Conservation (phyloP, 2,113 vertebrate genomes). For the Baryphthengus martii region DNA sequence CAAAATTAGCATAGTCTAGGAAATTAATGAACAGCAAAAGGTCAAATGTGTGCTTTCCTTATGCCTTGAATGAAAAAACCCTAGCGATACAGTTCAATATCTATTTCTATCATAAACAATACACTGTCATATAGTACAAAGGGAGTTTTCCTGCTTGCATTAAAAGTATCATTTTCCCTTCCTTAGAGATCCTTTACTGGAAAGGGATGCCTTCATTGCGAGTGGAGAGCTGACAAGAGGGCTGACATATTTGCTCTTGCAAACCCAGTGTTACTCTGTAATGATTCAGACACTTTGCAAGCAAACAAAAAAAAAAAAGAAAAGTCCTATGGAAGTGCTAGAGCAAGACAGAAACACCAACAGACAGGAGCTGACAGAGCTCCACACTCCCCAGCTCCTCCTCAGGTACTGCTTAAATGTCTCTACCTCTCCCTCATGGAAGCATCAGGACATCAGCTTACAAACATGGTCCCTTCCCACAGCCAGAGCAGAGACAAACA, state of each 20-base stretch:
- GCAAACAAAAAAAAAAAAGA: not conserved
- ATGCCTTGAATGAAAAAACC: not conserved
- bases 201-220: not conserved
- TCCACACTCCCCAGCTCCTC: not conserved
- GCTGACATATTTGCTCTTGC: not conserved
- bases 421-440: not conserved
- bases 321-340: not conserved
- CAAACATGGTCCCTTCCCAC: not conserved
- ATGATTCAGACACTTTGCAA: not conserved
- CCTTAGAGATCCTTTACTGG: not conserved
- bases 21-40: slow-evolving; percentile 4
- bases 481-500: not conserved
- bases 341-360: not conserved
- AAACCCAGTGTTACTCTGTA: not conserved
- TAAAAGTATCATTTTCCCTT: not conserved
- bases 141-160: not conserved
- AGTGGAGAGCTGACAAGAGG: not conserved
- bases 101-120: not conserved
- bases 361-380: not conserved
- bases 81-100: not conserved
- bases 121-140: not conserved
- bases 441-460: not conserved
- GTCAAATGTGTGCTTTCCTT: not conserved
- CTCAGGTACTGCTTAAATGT: not conserved
- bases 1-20: not conserved